Percentiles rank a stretch among this genome's conserved stretches.
Evolutionary conservation across 1,140 invertebrate species (phyloP).

Genomic region (Drosophila orosa): DNA sequence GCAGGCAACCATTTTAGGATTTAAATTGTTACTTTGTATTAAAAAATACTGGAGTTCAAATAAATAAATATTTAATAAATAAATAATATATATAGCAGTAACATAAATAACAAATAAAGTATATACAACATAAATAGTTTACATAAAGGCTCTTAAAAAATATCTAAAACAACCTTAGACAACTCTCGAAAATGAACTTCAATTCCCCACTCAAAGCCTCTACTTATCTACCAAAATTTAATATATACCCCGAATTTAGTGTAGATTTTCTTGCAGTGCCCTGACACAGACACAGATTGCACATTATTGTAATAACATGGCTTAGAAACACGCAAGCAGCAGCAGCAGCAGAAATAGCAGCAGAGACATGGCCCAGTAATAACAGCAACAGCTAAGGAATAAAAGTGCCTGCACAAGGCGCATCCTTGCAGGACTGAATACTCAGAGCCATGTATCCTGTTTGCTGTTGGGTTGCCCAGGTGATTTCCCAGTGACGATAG

Average conservation of each 20-base stretch:
- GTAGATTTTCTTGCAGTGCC: background rate
- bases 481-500: conserved; percentile 67
- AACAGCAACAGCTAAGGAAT: conserved; percentile 46
- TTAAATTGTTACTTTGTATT: background rate
- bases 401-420: conserved; percentile 37
- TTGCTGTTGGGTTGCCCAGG: conserved; percentile 60
- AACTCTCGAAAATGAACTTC: background rate
- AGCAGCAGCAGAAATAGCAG: conserved; percentile 33
- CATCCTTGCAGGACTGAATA: conserved; percentile 31
- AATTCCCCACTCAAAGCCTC: background rate
- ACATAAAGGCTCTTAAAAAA: background rate
- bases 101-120: background rate
- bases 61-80: background rate
- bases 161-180: background rate
- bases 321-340: conserved; percentile 74
- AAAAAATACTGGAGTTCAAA: background rate
- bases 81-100: background rate
- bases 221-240: no score
- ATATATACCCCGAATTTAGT: background rate
- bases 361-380: conserved; percentile 31
- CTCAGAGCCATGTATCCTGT: conserved; percentile 11
- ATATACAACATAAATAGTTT: background rate
- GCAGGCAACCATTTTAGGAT: background rate
- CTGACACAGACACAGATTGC: conserved; percentile 25
- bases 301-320: conserved; percentile 82